These are phyloP conservation scores for Phenacoccus solenopsis DNA, from an alignment of 1,140 invertebrate genomes.

Conservation along the genomic window DNA sequence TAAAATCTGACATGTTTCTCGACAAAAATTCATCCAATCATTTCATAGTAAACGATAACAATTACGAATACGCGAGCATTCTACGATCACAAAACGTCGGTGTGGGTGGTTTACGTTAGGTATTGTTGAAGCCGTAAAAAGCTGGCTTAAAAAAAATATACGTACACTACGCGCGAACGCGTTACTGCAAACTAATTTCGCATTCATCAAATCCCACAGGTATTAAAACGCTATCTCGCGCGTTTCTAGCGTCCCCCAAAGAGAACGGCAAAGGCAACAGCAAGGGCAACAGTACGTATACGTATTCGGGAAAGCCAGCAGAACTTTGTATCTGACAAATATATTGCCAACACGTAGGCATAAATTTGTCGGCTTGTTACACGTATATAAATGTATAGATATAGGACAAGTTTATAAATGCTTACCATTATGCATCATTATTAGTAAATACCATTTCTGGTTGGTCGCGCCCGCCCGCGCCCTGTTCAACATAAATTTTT, in stretches of 20 bases:
- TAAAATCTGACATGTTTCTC: too few species aligned
- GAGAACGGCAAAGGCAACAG: neutral
- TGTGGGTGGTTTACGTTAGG: too few species aligned
- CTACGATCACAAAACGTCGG: too few species aligned
- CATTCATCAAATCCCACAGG: conserved; percentile 13
- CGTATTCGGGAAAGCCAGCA: neutral
- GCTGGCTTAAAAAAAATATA: neutral
- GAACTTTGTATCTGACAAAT: conserved; percentile 15
- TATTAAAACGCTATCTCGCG: conserved; percentile 14
- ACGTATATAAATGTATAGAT: neutral
- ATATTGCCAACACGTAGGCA: conserved; percentile 17
- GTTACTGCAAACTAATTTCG: conserved; percentile 11
- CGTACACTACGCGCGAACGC: neutral
- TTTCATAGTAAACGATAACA: too few species aligned
- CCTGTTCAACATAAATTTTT: neutral
- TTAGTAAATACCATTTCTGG: neutral
- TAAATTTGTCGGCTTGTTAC: conserved; percentile 2
- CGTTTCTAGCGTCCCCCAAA: neutral
- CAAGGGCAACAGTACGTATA: neutral
- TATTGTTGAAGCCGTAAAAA: too few species aligned
- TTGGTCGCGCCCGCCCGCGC: neutral
- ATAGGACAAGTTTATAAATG: neutral
- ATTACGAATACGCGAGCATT: too few species aligned
- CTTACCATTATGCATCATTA: conserved; percentile 10
- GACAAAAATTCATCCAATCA: too few species aligned